A percentile compares a stretch with the other conserved stretches of the same genome.
These are phyloP conservation scores for Triops cancriformis DNA, from an alignment of 1,140 invertebrate genomes.

Conservation along the genomic window DNA sequence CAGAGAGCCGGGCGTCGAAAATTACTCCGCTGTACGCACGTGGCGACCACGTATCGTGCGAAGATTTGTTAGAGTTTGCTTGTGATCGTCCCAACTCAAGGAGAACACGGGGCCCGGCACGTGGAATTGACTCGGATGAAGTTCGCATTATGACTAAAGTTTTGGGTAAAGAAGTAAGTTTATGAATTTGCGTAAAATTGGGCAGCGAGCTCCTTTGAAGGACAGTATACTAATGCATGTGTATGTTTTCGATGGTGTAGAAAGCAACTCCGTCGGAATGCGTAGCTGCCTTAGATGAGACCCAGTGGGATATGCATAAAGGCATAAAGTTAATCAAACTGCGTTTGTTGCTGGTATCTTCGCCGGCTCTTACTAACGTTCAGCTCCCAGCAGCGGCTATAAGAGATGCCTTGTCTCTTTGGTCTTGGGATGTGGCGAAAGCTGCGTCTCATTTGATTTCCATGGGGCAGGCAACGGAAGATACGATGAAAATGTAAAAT, in stretches of 20 bases:
- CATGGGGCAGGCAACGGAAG: constrained; percentile 16
- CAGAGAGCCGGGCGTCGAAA: constrained; percentile 23
- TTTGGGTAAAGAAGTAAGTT: constrained; percentile 64
- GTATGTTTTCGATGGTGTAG: constrained; percentile 23
- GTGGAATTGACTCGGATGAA: constrained; percentile 77
- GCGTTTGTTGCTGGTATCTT: constrained; percentile 45
- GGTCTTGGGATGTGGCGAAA: constrained; percentile 30
- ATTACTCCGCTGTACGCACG: constrained; percentile 36
- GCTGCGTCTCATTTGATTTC: constrained; percentile 29
- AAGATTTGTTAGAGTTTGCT: constrained; percentile 83
- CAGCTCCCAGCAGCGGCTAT: constrained; percentile 29
- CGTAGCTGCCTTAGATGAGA: constrained; percentile 65
- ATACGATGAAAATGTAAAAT: constrained; percentile 8
- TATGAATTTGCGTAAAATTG: constrained; percentile 16
- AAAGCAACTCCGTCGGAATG: constrained; percentile 54
- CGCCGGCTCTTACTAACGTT: constrained; percentile 31
- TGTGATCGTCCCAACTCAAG: constrained; percentile 63
- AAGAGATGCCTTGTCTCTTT: constrained; percentile 23
- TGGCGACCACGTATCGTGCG: constrained; percentile 76
- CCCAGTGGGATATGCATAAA: constrained; percentile 78
- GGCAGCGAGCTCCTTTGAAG: constrained; percentile 10
- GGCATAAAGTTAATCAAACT: constrained; percentile 77
- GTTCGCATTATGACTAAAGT: constrained; percentile 86
- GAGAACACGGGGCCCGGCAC: constrained; percentile 56
- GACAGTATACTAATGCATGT: neutral